These are phyloP conservation scores for Mus spretus DNA, from an alignment of 2,797 vertebrate species.

Conservation along the genomic window DNA sequence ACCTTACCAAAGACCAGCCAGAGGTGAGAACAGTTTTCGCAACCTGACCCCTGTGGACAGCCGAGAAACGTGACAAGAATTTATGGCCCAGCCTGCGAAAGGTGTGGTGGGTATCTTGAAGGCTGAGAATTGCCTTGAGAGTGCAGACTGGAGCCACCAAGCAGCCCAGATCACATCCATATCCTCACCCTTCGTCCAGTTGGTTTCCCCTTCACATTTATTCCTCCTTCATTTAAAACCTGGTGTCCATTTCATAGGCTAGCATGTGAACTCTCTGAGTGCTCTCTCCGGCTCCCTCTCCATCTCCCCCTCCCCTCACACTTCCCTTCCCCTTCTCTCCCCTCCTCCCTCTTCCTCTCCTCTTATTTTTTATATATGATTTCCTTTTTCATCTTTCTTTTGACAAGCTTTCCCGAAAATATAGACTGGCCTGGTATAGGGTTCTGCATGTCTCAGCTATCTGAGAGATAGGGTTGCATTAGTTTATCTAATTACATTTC, in stretches of 20 bases:
- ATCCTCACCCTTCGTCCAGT: neutral
- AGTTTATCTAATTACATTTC: neutral
- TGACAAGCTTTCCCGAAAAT: neutral
- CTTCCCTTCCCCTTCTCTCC: neutral
- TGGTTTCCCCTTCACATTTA: too few relatives aligned
- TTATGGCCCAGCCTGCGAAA: too few relatives aligned
- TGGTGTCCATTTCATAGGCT: neutral
- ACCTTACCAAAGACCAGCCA: neutral
- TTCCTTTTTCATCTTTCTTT: neutral
- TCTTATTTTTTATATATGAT: neutral
- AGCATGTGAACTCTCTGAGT: neutral
- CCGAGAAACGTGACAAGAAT: neutral
- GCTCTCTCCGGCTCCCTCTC: neutral
- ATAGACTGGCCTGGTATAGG: neutral
- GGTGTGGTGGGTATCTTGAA: neutral
- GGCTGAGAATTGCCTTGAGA: neutral
- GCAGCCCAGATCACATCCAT: too few relatives aligned
- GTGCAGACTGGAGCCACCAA: neutral
- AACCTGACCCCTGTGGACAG: neutral
- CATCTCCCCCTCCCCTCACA: too few relatives aligned
- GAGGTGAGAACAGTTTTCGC: neutral
- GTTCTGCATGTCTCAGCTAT: neutral
- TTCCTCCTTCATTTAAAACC: neutral
- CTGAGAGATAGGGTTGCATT: too few relatives aligned
- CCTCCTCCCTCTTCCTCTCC: too few relatives aligned